A percentile compares a stretch with the other conserved stretches of the same genome.
These are phyloP conservation scores for Germaria angustata DNA, from an alignment of 2,888 invertebrate species.

Conservation along the genomic window DNA sequence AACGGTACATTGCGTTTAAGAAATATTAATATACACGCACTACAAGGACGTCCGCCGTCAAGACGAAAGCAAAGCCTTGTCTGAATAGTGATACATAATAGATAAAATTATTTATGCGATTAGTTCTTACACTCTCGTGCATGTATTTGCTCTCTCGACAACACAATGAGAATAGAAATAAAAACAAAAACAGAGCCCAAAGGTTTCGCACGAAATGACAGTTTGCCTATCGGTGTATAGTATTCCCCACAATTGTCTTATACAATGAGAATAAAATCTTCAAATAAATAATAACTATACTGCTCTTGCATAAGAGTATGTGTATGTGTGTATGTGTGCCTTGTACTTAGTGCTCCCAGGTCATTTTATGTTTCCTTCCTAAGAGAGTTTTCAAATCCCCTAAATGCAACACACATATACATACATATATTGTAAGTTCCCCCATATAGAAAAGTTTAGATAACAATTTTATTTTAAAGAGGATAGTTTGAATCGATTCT, in stretches of 20 bases:
- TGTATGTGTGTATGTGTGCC: neutral
- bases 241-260: neutral
- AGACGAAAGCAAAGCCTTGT: constrained; percentile 70
- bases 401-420: no score
- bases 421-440: no score
- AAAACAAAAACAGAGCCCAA: neutral
- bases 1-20: constrained; percentile 62
- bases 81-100: constrained; percentile 58
- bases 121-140: constrained; percentile 2
- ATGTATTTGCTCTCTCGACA: constrained; percentile 4
- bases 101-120: constrained; percentile 47
- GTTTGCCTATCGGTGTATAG: neutral
- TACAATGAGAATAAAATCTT: constrained; percentile 1
- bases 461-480: no score
- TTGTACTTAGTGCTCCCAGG: neutral
- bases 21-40: constrained; percentile 63
- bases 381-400: no score
- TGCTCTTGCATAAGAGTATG: neutral
- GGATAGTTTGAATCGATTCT: no score
- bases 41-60: constrained; percentile 69
- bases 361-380: no score
- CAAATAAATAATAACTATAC: neutral
- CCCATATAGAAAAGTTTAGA: no score
- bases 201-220: constrained; percentile 2
- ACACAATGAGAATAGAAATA: neutral